Base-by-base conservation (phyloP, 2,113 vertebrate genomes). In the Lagopus muta region DNA sequence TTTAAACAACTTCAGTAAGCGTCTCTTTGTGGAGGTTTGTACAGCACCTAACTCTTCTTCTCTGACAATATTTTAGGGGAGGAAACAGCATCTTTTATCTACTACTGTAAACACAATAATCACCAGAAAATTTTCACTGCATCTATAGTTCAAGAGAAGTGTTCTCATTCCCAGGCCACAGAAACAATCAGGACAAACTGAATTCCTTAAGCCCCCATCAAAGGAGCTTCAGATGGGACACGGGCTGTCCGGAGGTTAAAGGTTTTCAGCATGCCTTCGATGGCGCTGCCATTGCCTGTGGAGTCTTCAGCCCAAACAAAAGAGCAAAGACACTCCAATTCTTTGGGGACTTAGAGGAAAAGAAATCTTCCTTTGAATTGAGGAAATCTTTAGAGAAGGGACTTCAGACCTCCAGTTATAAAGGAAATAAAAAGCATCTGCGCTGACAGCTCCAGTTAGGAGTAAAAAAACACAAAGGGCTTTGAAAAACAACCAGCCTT, bases 401-500 rank as follows among this genome's bases (percentile, higher is more conserved):
- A 92, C 94, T 97, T 95, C 93, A 96, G 95, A 95, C 90, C 86
- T 79, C 62, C 48, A 84, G 36, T 58, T 70, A 94, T 85, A 95
- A 94, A 90, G 88, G 92, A 95, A 97, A 93, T 93, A 82, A 94
- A 96, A 97, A 95, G 61, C 82, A 97, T 92, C 93, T 76, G 87
- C 76, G 78, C 90, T 95, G 95, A 94, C 95, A 95, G 95, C 92
- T 92, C 70, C 94, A 91, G 91, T 96, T 95, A 94, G 88, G 80
- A 96, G 92, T 88, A 95, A 95, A 86, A 73, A 94, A 62, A 30
- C 86, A 95, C 90, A 96, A 94, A 94, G 80, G 74, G 62, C 96
- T 97, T 97, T 97, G 96, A 95, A 95, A 96, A 97, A 95, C 90
- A 95, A 92, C 86, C 50, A 91, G 92, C 54, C 88, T 97, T 97